Base-by-base conservation (phyloP, 1,140 invertebrate species). In the Latrodectus geometricus region DNA sequence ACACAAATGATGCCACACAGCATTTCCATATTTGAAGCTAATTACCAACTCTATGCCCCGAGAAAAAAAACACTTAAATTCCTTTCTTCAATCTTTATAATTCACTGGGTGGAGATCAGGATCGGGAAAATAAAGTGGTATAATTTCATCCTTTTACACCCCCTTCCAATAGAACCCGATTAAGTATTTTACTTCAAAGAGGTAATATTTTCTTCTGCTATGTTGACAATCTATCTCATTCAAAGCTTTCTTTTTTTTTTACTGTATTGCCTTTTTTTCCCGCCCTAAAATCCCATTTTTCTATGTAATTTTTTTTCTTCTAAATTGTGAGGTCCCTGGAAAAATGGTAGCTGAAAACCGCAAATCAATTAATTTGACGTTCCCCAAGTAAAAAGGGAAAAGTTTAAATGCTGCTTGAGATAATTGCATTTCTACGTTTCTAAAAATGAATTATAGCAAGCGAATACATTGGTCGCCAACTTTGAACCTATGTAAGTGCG, bases 191-290 rank as follows among this genome's bases (percentile, higher is more conserved):
- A 35, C 35, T 35, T 35, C 35, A 5, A 35, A 35, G 35, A 35
- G 35, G 35, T 81, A 20, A 81, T 81, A 72, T 81, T 81, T 81
- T 56, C 50, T 15, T 14, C 68, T 81, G 68, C 70, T 66, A 70
- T 61, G 49, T 70, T 20, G 9, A 35, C 68, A 54, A 81, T 81
- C 69, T 81, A 81, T 81, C 79, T 70, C 66, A 49, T 81, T 81
- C 79, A 81, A 50, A 49, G 21, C 21, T 81, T 69, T 65, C 7
- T 65, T 65, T n/a, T n/a, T 65, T 3, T 65, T 65, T 15, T 65
- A 15, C 1, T n/a, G 12, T 3, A 65, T 65, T 7, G 61, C 61
- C 61, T 14, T 65, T 65, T 65, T 65, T 15, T 14, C n/a, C 7
- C 61, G 61, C n/a, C n/a, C 61, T 65, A 2, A 65, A n/a, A 65